These are phyloP conservation scores for Balaenoptera acutorostrata DNA, from an alignment of 2,113 vertebrate genomes.

Conservation along the genomic window DNA sequence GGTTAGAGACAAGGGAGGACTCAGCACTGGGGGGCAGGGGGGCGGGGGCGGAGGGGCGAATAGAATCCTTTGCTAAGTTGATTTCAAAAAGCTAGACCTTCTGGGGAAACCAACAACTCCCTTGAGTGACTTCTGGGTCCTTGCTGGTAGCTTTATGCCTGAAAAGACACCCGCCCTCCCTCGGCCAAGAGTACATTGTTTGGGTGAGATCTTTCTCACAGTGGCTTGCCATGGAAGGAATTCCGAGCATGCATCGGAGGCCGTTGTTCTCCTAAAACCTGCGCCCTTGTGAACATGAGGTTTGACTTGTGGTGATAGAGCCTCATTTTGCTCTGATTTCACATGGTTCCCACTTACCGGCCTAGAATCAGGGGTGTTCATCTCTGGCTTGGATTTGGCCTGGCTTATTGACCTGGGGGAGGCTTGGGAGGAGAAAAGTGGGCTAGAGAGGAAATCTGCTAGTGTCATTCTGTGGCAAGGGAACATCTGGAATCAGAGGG, in stretches of 20 bases:
- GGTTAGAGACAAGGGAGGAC: background rate
- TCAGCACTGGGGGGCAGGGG: background rate
- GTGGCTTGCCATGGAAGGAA: background rate
- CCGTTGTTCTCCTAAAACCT: slow-evolving; percentile 16
- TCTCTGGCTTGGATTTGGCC: background rate
- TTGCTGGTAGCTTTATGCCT: background rate
- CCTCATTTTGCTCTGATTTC: background rate
- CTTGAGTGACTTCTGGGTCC: slow-evolving; percentile 4
- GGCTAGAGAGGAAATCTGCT: background rate
- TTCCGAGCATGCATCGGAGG: background rate
- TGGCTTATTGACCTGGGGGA: background rate
- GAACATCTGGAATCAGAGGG: background rate
- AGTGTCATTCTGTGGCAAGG: background rate
- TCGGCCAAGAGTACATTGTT: background rate
- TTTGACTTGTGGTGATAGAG: background rate
- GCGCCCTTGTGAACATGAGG: background rate
- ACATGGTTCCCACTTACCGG: background rate
- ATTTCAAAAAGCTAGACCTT: background rate
- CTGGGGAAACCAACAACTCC: background rate
- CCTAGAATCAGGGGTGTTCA: background rate
- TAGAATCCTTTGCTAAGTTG: background rate
- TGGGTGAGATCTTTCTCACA: slow-evolving; percentile 12
- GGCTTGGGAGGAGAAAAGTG: background rate
- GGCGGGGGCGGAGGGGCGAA: background rate
- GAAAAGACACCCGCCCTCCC: background rate